Evolutionary conservation across 1,140 invertebrate genomes (phyloP).

Genomic region (Anastrepha ludens): DNA sequence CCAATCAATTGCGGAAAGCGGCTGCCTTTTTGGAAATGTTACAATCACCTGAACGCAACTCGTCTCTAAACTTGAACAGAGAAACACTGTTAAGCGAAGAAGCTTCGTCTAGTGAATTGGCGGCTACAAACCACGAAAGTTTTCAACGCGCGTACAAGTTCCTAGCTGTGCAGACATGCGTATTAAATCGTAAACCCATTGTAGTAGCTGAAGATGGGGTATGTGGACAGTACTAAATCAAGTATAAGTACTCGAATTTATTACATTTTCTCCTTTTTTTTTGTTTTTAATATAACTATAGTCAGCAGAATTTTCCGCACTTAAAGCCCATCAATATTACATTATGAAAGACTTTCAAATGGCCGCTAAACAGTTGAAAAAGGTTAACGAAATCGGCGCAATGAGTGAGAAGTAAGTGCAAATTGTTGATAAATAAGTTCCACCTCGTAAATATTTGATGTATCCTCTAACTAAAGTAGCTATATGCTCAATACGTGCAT

Average conservation of each 20-base stretch:
- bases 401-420: conserved; percentile 62
- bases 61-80: conserved; percentile 65
- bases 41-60: conserved; percentile 62
- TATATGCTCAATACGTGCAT: conserved; percentile 81
- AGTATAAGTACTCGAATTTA: background rate
- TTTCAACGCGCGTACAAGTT: conserved; percentile 74
- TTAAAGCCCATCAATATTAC: conserved; percentile 78
- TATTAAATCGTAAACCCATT: conserved; percentile 76
- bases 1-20: conserved; percentile 70
- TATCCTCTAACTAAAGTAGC: conserved; percentile 2
- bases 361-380: conserved; percentile 76
- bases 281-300: conserved; percentile 58
- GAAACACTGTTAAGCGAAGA: conserved; percentile 57
- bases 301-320: conserved; percentile 65
- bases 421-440: background rate
- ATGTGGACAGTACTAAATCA: background rate
- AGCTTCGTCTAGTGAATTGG: background rate
- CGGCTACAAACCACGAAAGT: conserved; percentile 59
- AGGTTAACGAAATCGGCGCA: conserved; percentile 70
- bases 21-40: conserved; percentile 68
- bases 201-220: conserved; percentile 74
- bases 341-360: conserved; percentile 77
- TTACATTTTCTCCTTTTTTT: too few species aligned
- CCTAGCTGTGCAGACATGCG: conserved; percentile 75
- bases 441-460: background rate